phyloP scores from a whole-genome alignment of 1,140 invertebrate genomes.

The Heliconius himera region DNA sequence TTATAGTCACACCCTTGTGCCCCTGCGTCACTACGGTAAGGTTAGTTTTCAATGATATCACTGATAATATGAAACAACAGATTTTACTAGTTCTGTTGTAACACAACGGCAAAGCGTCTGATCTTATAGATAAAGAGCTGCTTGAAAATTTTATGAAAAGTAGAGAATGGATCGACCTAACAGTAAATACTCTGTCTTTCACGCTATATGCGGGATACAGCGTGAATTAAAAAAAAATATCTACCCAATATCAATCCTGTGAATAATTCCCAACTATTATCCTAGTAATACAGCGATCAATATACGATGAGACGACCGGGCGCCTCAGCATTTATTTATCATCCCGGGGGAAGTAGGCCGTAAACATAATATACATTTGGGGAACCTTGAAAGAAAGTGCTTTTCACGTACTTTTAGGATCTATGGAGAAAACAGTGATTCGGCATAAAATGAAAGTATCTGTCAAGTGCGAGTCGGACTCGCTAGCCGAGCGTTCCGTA shows the following conservation, averaged over 20 bases:
- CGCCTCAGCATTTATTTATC: slow-evolving; percentile 6
- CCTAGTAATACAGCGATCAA: neutral
- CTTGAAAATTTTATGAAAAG: no score
- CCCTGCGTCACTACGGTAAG: no score
- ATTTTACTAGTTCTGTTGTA: no score
- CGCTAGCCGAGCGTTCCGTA: no score
- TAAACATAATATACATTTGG: neutral
- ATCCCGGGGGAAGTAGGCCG: slow-evolving; percentile 4
- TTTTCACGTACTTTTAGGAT: neutral
- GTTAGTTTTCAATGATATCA: no score
- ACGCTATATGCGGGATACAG: neutral
- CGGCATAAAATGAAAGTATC: neutral
- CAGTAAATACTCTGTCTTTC: neutral
- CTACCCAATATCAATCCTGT: neutral
- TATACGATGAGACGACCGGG: slow-evolving; percentile 3
- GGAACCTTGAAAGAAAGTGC: neutral
- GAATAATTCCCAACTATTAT: neutral
- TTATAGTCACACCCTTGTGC: no score
- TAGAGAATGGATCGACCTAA: no score
- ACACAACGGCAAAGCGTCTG: no score
- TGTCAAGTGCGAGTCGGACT: neutral
- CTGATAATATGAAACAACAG: no score
- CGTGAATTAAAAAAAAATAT: neutral
- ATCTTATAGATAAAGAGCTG: no score
- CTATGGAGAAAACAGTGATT: neutral